A percentile compares a stretch with the other conserved stretches of the same genome.
phyloP scores from a whole-genome alignment of 2,797 vertebrate species.

The Galago senegalensis region DNA sequence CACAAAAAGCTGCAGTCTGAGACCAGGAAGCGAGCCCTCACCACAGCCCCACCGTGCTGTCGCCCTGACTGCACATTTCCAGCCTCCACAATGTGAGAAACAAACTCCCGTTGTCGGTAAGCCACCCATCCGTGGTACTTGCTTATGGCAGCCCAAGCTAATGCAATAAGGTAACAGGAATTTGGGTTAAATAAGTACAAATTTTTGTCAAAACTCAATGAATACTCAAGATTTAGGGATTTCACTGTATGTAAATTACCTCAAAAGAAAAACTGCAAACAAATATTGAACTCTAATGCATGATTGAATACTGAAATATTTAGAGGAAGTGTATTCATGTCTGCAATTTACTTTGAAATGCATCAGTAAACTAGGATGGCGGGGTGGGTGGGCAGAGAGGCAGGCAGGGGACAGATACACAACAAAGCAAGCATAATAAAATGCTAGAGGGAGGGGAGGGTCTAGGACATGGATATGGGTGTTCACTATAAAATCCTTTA shows the following conservation, averaged over 20 bases:
- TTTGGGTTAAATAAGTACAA: not conserved
- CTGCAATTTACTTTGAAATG: not conserved
- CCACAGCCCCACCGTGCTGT: not conserved
- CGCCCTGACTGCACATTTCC: not conserved
- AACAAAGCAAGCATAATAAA: not conserved
- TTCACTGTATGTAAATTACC: not conserved
- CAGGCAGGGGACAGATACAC: not conserved
- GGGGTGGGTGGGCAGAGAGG: not conserved
- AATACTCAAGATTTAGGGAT: not conserved
- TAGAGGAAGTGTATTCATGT: not conserved
- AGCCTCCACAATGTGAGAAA: not conserved
- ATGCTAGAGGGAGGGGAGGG: not conserved
- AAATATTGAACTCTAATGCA: conserved; percentile 5
- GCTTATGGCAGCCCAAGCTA: not conserved
- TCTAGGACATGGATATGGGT: not conserved
- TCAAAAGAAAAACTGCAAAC: conserved; percentile 39
- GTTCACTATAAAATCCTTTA: not conserved
- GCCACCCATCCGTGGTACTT: not conserved
- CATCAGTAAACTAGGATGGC: not conserved
- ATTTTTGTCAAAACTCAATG: not conserved
- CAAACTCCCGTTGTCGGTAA: not conserved
- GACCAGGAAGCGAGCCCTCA: not conserved
- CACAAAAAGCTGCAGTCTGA: not conserved
- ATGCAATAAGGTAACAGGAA: not conserved
- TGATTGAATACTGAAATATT: conserved; percentile 3